A percentile compares a stretch with the other conserved stretches of the same genome.
These are phyloP conservation scores for Gracilinanus agilis DNA, from an alignment of 2,113 vertebrate genomes.

Conservation along the genomic window DNA sequence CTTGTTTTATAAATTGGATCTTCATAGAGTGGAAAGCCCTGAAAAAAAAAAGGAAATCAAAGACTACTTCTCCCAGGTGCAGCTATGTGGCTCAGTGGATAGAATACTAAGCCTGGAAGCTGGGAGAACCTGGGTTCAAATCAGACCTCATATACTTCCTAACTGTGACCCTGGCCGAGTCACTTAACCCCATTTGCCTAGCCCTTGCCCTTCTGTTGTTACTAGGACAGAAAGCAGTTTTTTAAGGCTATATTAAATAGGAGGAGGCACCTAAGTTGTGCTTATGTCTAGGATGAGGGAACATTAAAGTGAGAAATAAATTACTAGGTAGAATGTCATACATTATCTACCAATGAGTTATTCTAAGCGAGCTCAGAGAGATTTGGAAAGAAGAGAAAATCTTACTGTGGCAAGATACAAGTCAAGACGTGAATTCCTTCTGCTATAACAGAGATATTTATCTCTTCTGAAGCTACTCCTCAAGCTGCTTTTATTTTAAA, in stretches of 20 bases:
- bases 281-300: neutral
- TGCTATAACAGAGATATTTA: constrained; percentile 27
- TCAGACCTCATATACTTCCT: neutral
- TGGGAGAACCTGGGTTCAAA: neutral
- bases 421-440: constrained; percentile 54
- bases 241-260: neutral
- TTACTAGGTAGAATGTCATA: neutral
- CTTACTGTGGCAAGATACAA: constrained; percentile 12
- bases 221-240: too few relatives aligned
- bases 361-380: neutral
- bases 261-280: neutral
- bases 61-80: neutral
- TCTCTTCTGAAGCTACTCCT: neutral
- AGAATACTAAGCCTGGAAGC: too few relatives aligned
- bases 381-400: neutral
- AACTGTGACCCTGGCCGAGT: neutral
- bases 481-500: neutral
- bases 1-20: neutral
- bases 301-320: neutral
- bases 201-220: neutral
- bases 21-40: neutral
- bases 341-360: neutral
- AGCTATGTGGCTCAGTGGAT: too few relatives aligned
- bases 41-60: neutral
- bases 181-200: too few relatives aligned